Evolutionary conservation across 2,888 invertebrate genomes (phyloP), one percentile per base, ranked within the genome.

Genomic region (Molanna angustata): DNA sequence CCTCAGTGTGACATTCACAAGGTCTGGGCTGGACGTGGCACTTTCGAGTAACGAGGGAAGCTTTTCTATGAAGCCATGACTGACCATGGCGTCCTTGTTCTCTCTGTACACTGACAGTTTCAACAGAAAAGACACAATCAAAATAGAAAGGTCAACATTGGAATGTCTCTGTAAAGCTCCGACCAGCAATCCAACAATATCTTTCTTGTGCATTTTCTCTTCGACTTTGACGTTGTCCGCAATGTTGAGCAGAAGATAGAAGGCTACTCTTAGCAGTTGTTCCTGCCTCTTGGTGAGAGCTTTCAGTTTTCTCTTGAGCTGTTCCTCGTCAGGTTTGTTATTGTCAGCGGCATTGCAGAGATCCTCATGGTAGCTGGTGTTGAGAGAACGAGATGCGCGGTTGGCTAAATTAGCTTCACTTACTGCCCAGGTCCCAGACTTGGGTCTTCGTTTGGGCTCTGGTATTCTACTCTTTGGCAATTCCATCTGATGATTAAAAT

Each of bases 151-250:
- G 70, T 97, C 95, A 58, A 86, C 85, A 69, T 94, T 94, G 13
- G 77, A 73, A 62, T 90, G 89, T 58, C 97, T 80, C 64, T 95
- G 94, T 68, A 99, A 79, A 7, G 91, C 88, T 65, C 90, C 90
- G 41, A 92, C 84, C 32, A 97, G 78, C 73, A 95, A 83, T 32
- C 87, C 87, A 2, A 94, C 89, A 60, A 97, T 85, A 65, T 90
- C 92, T 69, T 95, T 90, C 64, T 93, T 91, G 20, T 92, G 85
- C 92, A 99, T 98, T 77, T 99, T 99, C 71, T 94, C 89, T 72
- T 98, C 98, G 2, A 97, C 90, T 68, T 89, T 89, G 6, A 91
- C 83, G 76, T 96, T 97, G 71, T 96, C 95, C 2, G 97, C 91
- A 70, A 99, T 88, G 69, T 99, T 98, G 44, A 97, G 75, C 49